phyloP scores from a whole-genome alignment of 2,113 vertebrate species.

The Narcine bancroftii region DNA sequence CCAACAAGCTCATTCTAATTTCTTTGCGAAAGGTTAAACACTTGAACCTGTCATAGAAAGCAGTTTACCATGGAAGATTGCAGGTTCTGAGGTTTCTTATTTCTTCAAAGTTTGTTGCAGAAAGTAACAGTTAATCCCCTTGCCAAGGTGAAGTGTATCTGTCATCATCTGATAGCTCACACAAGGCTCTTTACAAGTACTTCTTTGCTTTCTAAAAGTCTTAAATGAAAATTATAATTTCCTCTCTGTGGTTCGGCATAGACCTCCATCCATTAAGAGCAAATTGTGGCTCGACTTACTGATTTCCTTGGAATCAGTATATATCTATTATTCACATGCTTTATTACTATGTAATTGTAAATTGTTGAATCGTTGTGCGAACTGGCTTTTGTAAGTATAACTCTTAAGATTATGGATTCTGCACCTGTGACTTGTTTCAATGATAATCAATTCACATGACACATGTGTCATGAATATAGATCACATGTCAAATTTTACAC shows the following conservation, averaged over 20 bases:
- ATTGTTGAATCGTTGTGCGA: not conserved
- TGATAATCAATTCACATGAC: not conserved
- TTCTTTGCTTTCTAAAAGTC: not conserved
- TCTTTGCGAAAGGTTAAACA: not conserved
- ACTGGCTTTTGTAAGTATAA: not conserved
- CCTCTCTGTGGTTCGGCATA: not conserved
- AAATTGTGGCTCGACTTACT: not conserved
- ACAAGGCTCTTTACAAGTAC: not conserved
- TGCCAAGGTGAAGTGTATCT: conserved; percentile 26
- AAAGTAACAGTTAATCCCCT: conserved; percentile 17
- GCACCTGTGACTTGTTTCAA: conserved; percentile 5
- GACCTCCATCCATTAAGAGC: not conserved
- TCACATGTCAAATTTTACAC: not conserved
- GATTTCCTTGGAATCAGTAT: not conserved
- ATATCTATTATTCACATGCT: not conserved
- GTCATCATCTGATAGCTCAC: conserved; percentile 17
- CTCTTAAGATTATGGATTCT: not conserved
- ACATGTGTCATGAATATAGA: not conserved
- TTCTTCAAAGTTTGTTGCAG: not conserved
- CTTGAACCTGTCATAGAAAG: not conserved
- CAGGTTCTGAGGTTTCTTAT: conserved; percentile 29
- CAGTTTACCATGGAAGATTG: conserved; percentile 3
- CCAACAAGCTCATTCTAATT: not conserved
- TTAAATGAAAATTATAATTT: not conserved
- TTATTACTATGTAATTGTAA: not conserved